Evolutionary conservation across 2,113 vertebrate genomes (phyloP), one percentile per base, ranked within the genome.

Genomic region (Tympanuchus pallidicinctus): DNA sequence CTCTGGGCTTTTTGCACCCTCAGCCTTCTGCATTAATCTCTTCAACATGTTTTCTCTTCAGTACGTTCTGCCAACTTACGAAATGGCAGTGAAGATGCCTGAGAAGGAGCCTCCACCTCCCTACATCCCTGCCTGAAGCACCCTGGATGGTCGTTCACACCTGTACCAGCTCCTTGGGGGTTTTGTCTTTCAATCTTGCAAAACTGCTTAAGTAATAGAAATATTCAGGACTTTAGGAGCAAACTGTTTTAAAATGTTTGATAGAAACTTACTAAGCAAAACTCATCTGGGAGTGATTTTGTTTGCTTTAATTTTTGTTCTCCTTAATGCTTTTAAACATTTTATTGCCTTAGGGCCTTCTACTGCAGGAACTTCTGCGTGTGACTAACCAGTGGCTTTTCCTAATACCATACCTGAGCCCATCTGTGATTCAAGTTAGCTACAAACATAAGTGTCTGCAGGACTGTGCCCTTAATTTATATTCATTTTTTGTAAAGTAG

Each of bases 71-170:
- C 99, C 99, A 87, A 99, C 98, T 73, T 99, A 99, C 25, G 99
- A 99, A 97, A 99, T 99, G 99, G 99, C 99, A 6, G 98, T 99
- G 98, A 99, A 99, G 98, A 99, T 99, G 99, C 99, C 98, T 2
- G 98, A 98, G 67, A 98, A 99, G 88, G 99, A 99, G 63, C 98
- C 99, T 2, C 99, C 99, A 14, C 99, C 99, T 86, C 99, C 99
- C 67, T 98, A 98, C 95, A 93, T 98, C 91, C 97, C 97, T 92
- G 97, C 97, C 94, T 98, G 97, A 98, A 95, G 97, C 92, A 80
- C n/a, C 47, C 86, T 71, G 74, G 83, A 71, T 82, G 89, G 94
- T 96, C 88, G 47, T 95, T 92, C 97, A 97, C 80, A 89, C 87
- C 91, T 92, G 88, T 92, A 96, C 97, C 97, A 97, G 96, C 97